Base-by-base conservation (phyloP, 2,113 vertebrate genomes). In the Willisornis vidua region DNA sequence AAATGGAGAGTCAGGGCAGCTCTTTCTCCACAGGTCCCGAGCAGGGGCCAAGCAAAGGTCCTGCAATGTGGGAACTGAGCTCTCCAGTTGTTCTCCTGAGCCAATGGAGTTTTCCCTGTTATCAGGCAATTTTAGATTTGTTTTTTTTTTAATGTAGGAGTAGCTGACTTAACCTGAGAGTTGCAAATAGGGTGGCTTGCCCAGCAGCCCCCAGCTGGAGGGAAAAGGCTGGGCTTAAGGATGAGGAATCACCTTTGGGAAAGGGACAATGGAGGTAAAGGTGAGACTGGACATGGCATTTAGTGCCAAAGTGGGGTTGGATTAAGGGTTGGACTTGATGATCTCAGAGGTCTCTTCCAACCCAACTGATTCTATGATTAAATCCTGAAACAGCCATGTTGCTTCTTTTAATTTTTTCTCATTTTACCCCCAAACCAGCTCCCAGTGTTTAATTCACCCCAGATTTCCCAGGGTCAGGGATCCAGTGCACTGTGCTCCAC, bases 321-420 rank as follows among this genome's bases (percentile, higher is more conserved):
- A 15, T 43, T 43, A 43, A 43, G 41, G 41, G 41, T 43, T 43
- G 41, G 41, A 43, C 41, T 43, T 15, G 41, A 41, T 41, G 41
- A 43, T 43, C 41, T 43, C 41, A 43, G 41, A 43, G 41, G 14
- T 43, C 41, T 43, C 41, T 43, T 43, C 41, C 41, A 43, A 43
- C 41, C 41, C 41, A 43, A 43, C 14, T 43, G 41, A 43, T 43
- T 43, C 41, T 43, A 15, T 43, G 41, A 43, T 43, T 14, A 43
- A 73, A n/a, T 43, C 39, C 61, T 75, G 51, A 66, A 87, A 43
- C 1, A 6, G 31, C 11, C 82, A 35, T 33, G 0, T 43, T 24
- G 7, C n/a, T 83, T 75, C 37, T 94, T 97, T 93, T 79, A 85
- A 90, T 97, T 97, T 97, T 66, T 91, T 58, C 90, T 85, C 55